phyloP scores from a whole-genome alignment of 2,888 invertebrate genomes.

The Pheosia gnoma region DNA sequence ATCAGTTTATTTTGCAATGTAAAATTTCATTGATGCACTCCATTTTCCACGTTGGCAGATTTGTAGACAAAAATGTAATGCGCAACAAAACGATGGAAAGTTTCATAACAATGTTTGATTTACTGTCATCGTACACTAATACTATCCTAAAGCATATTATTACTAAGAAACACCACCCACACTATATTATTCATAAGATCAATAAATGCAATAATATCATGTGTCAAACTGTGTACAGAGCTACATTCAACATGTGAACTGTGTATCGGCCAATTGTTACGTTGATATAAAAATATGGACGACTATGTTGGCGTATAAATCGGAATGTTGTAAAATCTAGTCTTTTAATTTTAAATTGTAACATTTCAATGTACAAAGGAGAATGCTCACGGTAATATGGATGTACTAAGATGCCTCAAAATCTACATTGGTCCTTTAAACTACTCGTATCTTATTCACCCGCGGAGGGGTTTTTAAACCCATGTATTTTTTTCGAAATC shows the following conservation, averaged over 20 bases:
- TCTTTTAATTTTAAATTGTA: slow-evolving; percentile 45
- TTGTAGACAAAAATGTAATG: slow-evolving; percentile 36
- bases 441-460: too few species aligned
- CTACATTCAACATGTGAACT: slow-evolving; percentile 34
- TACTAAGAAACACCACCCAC: slow-evolving; percentile 42
- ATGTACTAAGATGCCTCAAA: too few species aligned
- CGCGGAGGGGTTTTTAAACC: too few species aligned
- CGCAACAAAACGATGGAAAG: slow-evolving; percentile 25
- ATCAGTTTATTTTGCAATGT: slow-evolving; percentile 59
- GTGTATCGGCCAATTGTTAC: slow-evolving; percentile 26
- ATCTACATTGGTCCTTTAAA: too few species aligned
- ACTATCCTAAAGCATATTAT: slow-evolving; percentile 34
- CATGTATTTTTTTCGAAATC: too few species aligned
- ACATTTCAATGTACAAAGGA: slow-evolving; percentile 33
- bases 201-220: slow-evolving; percentile 48
- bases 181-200: slow-evolving; percentile 41
- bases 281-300: slow-evolving; percentile 53
- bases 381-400: too few species aligned
- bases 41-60: slow-evolving; percentile 65
- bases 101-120: slow-evolving; percentile 32
- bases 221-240: slow-evolving; percentile 34
- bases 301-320: slow-evolving; percentile 36
- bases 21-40: slow-evolving; percentile 49
- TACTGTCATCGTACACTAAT: slow-evolving; percentile 36
- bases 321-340: slow-evolving; percentile 52